Base-by-base conservation (phyloP, 2,797 vertebrate genomes). In the Syncerus caffer region DNA sequence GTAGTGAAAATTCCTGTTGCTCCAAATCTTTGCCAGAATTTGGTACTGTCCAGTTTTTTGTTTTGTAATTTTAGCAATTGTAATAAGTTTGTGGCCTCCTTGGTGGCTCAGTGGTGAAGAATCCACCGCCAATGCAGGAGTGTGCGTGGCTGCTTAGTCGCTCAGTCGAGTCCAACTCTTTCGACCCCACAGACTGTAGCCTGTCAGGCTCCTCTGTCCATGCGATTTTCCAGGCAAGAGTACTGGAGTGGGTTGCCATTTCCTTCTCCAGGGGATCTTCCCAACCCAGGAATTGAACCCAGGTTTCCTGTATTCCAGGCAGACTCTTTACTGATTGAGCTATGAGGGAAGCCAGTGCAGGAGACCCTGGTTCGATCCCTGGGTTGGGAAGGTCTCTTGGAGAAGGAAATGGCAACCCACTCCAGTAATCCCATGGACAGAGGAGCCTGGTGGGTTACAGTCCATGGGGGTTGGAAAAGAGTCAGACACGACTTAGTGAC, bases 81-180 rank as follows among this genome's bases (percentile, higher is more conserved):
- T 50, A 34, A 3, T 55, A 91, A 42, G 23, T 47, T 14, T 6
- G 16, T 8, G 10, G 21, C 38, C 38, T 25, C 71, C 12, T 25
- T 42, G 71, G 71, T 42, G 23, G 71, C 71, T 42, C 71, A 74
- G 71, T 25, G 12, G 12, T 42, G 14, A 25, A 25, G 38, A 25
- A 7, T 14, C 21, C 23, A 7, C 27, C 0, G 12, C 67, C 67
- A 38, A 0, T 6, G 19, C 67, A 38, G 19, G 10, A 23, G 64
- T 38, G 64, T 19, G n/a, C 1, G 7, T 38, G 4, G 3, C 9
- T 6, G 64, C n/a, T 38, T 23, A 13, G 10, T 38, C 3, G 10
- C 67, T 38, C 19, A 23, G 34, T 25, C 57, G 0, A 4, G 23
- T 38, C 34, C 10, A 3, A 11, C 34, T 38, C 67, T 23, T 71